Evolutionary conservation across 1,140 invertebrate species (phyloP).

Genomic region (Akabosia matsudoensis): DNA sequence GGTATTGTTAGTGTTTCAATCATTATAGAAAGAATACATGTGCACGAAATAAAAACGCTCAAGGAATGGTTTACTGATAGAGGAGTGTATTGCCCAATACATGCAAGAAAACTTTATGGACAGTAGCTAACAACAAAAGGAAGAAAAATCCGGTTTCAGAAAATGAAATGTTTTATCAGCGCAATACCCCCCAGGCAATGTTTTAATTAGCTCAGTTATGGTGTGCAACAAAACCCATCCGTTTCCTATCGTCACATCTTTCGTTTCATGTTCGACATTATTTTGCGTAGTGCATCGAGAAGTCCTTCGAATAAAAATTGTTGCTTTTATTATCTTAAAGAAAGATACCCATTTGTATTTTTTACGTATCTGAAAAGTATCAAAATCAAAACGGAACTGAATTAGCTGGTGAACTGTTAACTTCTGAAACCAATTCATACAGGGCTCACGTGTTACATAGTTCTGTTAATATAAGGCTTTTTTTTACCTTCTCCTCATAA

Average conservation of each 20-base stretch:
- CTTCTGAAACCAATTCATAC: no score
- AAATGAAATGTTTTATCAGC: constrained; percentile 30
- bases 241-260: neutral
- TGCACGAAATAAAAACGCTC: neutral
- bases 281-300: no score
- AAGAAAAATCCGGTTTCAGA: constrained; percentile 34
- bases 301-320: no score
- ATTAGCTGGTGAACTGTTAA: no score
- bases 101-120: constrained; percentile 9
- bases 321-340: no score
- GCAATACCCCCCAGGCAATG: constrained; percentile 16
- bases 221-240: constrained; percentile 2
- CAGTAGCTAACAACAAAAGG: constrained; percentile 22
- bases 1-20: neutral
- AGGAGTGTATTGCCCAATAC: neutral
- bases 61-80: neutral
- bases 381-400: no score
- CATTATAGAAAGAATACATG: neutral
- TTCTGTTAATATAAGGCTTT: no score
- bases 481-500: no score
- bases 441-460: no score
- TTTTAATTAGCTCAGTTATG: constrained; percentile 37
- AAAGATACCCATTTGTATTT: no score
- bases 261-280: neutral
- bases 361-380: no score